These are phyloP conservation scores for Promerops cafer DNA, from an alignment of 2,113 vertebrate species.

Conservation along the genomic window DNA sequence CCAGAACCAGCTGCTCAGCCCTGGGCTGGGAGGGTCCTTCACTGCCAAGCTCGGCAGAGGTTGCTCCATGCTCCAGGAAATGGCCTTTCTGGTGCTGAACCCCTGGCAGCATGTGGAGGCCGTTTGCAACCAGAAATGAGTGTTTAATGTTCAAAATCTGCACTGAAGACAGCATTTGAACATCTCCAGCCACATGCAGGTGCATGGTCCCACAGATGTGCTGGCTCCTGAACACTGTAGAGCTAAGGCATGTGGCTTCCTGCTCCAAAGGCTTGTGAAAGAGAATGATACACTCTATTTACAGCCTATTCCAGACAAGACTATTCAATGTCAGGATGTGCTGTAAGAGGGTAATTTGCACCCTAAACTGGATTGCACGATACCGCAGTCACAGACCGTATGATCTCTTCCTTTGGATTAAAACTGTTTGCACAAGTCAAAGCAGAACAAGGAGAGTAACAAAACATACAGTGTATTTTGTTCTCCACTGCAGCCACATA, in stretches of 20 bases:
- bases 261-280: not conserved
- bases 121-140: not conserved
- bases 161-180: not conserved
- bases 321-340: not conserved
- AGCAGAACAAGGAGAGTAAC: slow-evolving; percentile 45
- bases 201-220: not conserved
- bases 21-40: not conserved
- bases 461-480: slow-evolving; percentile 37
- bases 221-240: not conserved
- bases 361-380: not conserved
- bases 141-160: not conserved
- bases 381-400: not conserved
- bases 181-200: not conserved
- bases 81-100: not conserved
- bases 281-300: not conserved
- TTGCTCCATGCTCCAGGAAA: not conserved
- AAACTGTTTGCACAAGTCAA: slow-evolving; percentile 37
- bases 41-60: not conserved
- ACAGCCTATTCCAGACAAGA: not conserved
- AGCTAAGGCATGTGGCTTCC: not conserved
- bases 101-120: not conserved
- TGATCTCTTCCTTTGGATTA: slow-evolving; percentile 5
- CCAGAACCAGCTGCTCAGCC: not conserved
- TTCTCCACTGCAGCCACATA: slow-evolving; percentile 16
- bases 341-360: not conserved